These are phyloP conservation scores for Falco peregrinus DNA, from an alignment of 2,797 vertebrate species.

Conservation along the genomic window DNA sequence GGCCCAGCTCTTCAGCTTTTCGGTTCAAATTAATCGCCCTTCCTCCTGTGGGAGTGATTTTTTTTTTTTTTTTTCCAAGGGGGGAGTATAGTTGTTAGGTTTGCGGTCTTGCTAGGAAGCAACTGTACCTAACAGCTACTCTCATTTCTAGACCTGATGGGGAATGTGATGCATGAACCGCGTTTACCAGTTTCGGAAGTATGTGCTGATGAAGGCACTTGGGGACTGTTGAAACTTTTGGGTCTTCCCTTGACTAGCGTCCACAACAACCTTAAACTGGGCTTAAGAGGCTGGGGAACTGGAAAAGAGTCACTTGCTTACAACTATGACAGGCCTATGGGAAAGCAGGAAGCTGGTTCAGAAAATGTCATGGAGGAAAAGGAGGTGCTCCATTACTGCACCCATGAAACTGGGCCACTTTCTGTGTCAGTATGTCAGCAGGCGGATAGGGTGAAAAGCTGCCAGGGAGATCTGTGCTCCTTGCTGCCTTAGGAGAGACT, in stretches of 20 bases:
- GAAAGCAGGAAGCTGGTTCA: neutral
- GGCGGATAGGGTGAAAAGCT: neutral
- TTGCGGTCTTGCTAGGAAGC: neutral
- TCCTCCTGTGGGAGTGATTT: neutral
- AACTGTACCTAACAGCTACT: neutral
- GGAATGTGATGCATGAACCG: neutral
- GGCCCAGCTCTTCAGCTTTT: neutral
- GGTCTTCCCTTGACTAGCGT: neutral
- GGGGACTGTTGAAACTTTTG: neutral
- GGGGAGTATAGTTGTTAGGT: fast-evolving
- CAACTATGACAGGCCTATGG: neutral
- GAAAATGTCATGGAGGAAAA: neutral
- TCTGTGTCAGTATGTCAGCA: constrained; percentile 9
- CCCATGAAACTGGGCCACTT: neutral
- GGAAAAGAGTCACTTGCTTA: neutral
- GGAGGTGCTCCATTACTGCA: neutral
- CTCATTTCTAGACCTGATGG: neutral
- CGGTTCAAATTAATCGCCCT: neutral
- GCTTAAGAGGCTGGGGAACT: neutral
- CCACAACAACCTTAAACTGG: neutral
- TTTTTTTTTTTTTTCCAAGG: neutral
- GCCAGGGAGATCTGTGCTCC: neutral
- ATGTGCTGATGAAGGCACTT: neutral
- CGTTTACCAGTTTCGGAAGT: neutral
- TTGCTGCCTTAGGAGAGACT: neutral